Percentiles rank a stretch among this genome's conserved stretches.
phyloP scores from a whole-genome alignment of 2,797 vertebrate genomes.

The Takifugu ocellatus region DNA sequence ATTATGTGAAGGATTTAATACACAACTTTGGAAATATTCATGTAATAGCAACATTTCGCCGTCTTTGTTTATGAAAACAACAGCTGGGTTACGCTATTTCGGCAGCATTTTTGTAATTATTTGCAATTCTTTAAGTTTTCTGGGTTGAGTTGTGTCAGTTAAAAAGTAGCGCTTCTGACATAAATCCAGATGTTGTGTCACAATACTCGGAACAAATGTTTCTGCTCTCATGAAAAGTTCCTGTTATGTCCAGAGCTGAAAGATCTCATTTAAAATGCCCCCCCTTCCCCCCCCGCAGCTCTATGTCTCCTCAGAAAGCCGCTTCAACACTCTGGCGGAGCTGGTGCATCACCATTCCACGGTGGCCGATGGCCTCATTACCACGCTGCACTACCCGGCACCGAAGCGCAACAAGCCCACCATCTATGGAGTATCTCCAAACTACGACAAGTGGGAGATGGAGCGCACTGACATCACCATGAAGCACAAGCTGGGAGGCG shows the following conservation, averaged over 20 bases:
- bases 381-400: slow-evolving; percentile 94
- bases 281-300: slow-evolving; percentile 71
- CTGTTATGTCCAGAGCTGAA: neutral
- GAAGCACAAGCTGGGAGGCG: slow-evolving; percentile 97
- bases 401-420: slow-evolving; percentile 99
- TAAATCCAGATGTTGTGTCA: neutral
- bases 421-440: slow-evolving; percentile 94
- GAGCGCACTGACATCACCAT: slow-evolving; percentile 98
- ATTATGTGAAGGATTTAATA: neutral
- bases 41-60: neutral
- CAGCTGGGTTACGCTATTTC: slow-evolving; percentile 1
- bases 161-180: neutral
- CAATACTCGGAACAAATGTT: neutral
- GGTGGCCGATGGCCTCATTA: slow-evolving; percentile 94
- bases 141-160: neutral
- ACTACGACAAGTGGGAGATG: slow-evolving; percentile 99
- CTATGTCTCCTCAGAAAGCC: slow-evolving; percentile 96
- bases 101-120: neutral
- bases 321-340: slow-evolving; percentile 95
- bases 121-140: neutral
- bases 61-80: neutral
- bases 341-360: slow-evolving; percentile 97
- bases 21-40: neutral
- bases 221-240: neutral
- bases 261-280: neutral